Evolutionary conservation across 2,113 vertebrate species (phyloP).

Genomic region (Harpagus bidentatus): DNA sequence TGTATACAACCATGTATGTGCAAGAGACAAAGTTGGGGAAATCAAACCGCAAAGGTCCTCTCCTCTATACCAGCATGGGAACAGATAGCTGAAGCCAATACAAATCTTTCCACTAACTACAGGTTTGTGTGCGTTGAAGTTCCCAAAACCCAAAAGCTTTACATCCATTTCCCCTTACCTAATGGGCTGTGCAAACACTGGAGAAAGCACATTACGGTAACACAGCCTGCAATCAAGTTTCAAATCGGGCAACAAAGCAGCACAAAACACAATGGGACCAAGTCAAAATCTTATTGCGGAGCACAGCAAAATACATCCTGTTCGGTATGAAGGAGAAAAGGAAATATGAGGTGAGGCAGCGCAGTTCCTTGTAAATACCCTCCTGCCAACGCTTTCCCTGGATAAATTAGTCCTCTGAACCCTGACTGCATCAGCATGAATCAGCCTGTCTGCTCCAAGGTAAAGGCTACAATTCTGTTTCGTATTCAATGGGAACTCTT

Average conservation of each 20-base stretch:
- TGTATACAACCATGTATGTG: background rate
- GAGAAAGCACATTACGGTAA: background rate
- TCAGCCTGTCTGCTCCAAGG: slow-evolving; percentile 3
- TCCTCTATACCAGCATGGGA: background rate
- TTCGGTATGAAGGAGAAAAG: background rate
- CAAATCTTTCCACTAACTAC: background rate
- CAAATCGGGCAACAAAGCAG: background rate
- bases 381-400: background rate
- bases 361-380: background rate
- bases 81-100: background rate
- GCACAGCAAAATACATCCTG: slow-evolving; percentile 28
- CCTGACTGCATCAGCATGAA: background rate
- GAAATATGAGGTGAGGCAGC: background rate
- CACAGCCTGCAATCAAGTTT: background rate
- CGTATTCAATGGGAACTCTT: background rate
- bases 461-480: background rate
- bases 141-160: background rate
- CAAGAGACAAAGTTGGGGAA: background rate
- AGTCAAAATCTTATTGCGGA: background rate
- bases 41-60: background rate
- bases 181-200: background rate
- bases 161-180: background rate
- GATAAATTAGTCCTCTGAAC: background rate
- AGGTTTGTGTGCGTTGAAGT: background rate
- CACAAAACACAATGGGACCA: background rate